Conservation (phyloP, 2,113 vertebrate genomes). For the Megalops atlanticus region DNA sequence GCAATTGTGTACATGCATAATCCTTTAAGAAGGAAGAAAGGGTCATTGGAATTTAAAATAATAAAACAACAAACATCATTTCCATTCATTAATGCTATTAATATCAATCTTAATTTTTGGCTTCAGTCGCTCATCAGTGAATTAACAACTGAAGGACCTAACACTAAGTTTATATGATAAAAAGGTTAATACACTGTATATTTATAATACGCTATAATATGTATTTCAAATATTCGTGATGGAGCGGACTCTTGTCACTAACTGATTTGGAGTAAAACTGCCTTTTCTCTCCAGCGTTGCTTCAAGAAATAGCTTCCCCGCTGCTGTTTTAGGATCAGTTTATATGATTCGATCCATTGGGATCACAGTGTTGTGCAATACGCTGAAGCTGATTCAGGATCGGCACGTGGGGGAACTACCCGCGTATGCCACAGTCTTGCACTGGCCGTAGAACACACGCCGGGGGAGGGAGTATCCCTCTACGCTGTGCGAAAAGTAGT, state of each 20-base stretch:
- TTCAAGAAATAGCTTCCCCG: neutral
- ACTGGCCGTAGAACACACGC: neutral
- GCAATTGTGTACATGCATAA: too few species aligned
- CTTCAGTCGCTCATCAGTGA: neutral
- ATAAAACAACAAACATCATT: too few species aligned
- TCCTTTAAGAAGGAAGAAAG: too few species aligned
- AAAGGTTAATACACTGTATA: neutral
- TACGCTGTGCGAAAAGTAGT: conserved; percentile 16
- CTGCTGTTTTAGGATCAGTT: neutral
- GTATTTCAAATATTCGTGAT: neutral
- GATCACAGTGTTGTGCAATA: neutral
- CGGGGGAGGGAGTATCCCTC: neutral
- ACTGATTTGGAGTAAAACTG: neutral
- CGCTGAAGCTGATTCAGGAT: neutral
- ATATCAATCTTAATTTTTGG: too few species aligned
- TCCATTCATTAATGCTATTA: too few species aligned
- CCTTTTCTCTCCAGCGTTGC: neutral
- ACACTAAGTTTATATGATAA: neutral
- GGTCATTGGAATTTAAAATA: too few species aligned
- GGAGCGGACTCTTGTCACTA: neutral
- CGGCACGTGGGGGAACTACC: neutral
- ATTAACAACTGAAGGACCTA: neutral
- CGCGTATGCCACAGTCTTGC: neutral
- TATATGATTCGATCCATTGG: neutral
- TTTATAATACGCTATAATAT: neutral